A percentile compares a stretch with the other conserved stretches of the same genome.
Evolutionary conservation across 2,797 vertebrate species (phyloP).

Genomic region (Bradypodion ventrale): DNA sequence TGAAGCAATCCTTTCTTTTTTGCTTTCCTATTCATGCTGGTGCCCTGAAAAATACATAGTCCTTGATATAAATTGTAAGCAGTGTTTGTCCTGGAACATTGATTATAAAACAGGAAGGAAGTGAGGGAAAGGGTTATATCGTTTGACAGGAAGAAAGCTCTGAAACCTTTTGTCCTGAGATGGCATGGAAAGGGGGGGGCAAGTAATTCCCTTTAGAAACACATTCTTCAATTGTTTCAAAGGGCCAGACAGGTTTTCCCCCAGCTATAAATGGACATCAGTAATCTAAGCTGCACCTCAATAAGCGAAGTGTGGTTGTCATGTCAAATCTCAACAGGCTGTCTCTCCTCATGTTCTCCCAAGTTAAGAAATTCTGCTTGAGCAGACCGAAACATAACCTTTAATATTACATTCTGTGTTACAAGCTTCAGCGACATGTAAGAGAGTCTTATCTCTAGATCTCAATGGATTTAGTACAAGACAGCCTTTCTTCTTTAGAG

Average conservation of each 20-base stretch:
- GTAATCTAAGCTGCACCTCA: slow-evolving; percentile 73
- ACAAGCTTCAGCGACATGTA: slow-evolving; percentile 71
- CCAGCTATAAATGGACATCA: slow-evolving; percentile 74
- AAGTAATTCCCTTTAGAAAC: slow-evolving; percentile 47
- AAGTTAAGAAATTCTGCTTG: slow-evolving; percentile 73
- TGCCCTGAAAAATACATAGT: slow-evolving; percentile 69
- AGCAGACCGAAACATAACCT: slow-evolving; percentile 82
- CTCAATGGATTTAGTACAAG: slow-evolving; percentile 78
- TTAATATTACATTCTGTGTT: slow-evolving; percentile 84
- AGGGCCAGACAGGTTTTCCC: slow-evolving; percentile 70
- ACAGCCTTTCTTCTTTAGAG: slow-evolving; percentile 67
- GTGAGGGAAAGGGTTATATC: slow-evolving; percentile 28
- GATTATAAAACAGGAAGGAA: neutral
- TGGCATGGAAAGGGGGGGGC: neutral
- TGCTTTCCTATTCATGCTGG: slow-evolving; percentile 19
- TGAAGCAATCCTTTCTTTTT: slow-evolving; percentile 28
- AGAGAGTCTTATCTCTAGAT: slow-evolving; percentile 75
- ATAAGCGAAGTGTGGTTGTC: slow-evolving; percentile 75
- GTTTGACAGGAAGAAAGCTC: slow-evolving; percentile 32
- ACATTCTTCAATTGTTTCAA: slow-evolving; percentile 63
- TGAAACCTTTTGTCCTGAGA: slow-evolving; percentile 45
- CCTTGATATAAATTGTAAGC: slow-evolving; percentile 37
- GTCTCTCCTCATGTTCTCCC: slow-evolving; percentile 70
- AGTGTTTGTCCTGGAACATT: slow-evolving; percentile 29
- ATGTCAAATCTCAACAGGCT: slow-evolving; percentile 81